Evolutionary conservation across 2,797 vertebrate species (phyloP), one percentile per base, ranked within the genome.

Genomic region (Cirrhinus molitorella): DNA sequence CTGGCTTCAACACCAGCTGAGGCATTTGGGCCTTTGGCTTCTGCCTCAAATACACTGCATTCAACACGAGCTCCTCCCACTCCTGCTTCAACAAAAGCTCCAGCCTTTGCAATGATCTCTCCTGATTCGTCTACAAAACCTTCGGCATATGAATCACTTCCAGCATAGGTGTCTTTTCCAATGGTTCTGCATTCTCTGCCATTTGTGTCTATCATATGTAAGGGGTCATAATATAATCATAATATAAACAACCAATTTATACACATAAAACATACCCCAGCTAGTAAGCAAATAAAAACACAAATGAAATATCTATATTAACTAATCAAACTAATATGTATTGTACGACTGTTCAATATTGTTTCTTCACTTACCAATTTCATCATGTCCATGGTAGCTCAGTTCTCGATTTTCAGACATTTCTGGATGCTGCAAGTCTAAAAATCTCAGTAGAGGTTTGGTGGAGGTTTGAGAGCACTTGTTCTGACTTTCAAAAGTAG

Each of bases 11-110:
- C 75, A 16, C n/a, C 21, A 49, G 82, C 81, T 28, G 45, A 43
- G 14, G 55, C 85, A 1, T 87, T 87, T 5, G 87, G 89, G 0
- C 83, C 89, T 70, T 79, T 89, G 16, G 67, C 81, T 40, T 87
- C 66, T 0, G 75, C 84, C 0, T 84, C 25, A 9, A 80, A 59
- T 47, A 80, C 13, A 21, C 76, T 74, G 19, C 1, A 34, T 31
- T 13, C 61, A 19, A 34, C 80, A 28, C 25, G 0, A 51, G 49
- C 81, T 66, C 21, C 28, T 68, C 85, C 57, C 13, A 86, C 5
- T 49, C 81, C 81, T 45, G 55, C 59, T 40, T 61, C 68, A 23
- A 76, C 85, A 9, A 1, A 1, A 8, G 1, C 49, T 59, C 75
- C 82, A 53, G n/a, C 16, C 17, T 71, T 79, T 9, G 74, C 73